Base-by-base conservation (phyloP, 2,113 vertebrate species). In the Dasyurus viverrinus region DNA sequence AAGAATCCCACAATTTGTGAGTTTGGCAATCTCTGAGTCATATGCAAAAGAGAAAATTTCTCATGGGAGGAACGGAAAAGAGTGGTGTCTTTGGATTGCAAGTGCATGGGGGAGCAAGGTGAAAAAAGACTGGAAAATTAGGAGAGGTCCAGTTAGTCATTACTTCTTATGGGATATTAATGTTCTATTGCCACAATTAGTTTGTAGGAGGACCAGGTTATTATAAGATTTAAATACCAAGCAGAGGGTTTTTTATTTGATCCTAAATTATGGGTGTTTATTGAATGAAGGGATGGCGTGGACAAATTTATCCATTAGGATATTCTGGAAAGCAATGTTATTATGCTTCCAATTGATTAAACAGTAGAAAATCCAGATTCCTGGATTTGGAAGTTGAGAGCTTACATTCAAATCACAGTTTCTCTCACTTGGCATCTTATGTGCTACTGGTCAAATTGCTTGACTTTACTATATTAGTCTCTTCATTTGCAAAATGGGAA, bases 371-470 rank as follows among this genome's bases (percentile, higher is more conserved):
- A 47, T 48, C 48, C 48, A 53, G 36, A 60, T 30, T 24, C 53
- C 57, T 36, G 57, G 68, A 42, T 92, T n/a, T 50, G 76, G 42
- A 42, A 90, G 12, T 25, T 46, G 7, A 48, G 54, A 22, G 10
- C 1, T 9, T 11, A 10, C 16, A 12, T 90, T 97, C 92, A 92
- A 95, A 54, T 94, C 92, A 91, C 94, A 93, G 42, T 52, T 55
- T 89, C 92, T 97, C 60, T 36, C 27, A 47, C 26, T 0, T 47
- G 7, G 52, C 30, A 53, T 3, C 52, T 55, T 57, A 27, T 48
- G 50, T 91, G 93, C 92, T 9, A 27, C 25, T 9, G 7, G 30
- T 12, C 12, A 94, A 10, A 5, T 60, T 95, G 52, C 26, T 60
- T 52, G 52, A 92, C 48, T 90, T 95, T 48, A 53, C 92, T 46